Base-by-base conservation (phyloP, 2,888 invertebrate genomes). In the Bruchidius siliquastri region DNA sequence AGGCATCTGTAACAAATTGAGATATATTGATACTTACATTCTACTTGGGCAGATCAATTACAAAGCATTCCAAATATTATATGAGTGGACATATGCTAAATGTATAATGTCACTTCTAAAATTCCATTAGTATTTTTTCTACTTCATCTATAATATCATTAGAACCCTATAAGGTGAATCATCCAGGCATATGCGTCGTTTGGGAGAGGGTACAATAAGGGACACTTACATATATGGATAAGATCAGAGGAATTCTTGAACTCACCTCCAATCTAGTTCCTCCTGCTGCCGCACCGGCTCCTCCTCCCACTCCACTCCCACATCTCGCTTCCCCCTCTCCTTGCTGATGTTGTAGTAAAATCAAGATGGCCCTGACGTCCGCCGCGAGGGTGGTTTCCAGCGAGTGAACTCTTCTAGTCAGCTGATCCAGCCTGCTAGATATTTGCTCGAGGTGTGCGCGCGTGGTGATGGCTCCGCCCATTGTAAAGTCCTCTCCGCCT, bases 311-410 rank as follows among this genome's bases (percentile, higher is more conserved):
- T 49, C 49, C 49, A 49, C 49, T 13, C 49, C 49, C 49, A 1
- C 49, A 4, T 18, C 49, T 13, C 13, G 18, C 49, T 49, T 13
- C 49, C 18, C 49, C 49, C 49, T 49, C 49, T 30, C 76, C 74
- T 13, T 78, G 78, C 71, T 79, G 79, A 72, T 77, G 76, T 76
- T 84, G 84, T 78, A 87, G 78, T 74, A 86, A 76, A 72, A 81
- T 79, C 78, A 95, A 87, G 76, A 95, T 94, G 77, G 91, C 88
- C 78, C 92, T 90, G 79, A 95, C 91, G 83, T 95, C 94, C 10
- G 90, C 88, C 22, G 92, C 91, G 81, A 95, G 90, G 66, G 92
- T 91, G 76, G 90, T 90, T 84, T 95, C 94, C 81, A 95, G 87
- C 71, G 91, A 89, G 70, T 92, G 91, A 78, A 95, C 90, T 79